Evolutionary conservation across 2,113 vertebrate genomes (phyloP).

Genomic region (Cromileptes altivelis): DNA sequence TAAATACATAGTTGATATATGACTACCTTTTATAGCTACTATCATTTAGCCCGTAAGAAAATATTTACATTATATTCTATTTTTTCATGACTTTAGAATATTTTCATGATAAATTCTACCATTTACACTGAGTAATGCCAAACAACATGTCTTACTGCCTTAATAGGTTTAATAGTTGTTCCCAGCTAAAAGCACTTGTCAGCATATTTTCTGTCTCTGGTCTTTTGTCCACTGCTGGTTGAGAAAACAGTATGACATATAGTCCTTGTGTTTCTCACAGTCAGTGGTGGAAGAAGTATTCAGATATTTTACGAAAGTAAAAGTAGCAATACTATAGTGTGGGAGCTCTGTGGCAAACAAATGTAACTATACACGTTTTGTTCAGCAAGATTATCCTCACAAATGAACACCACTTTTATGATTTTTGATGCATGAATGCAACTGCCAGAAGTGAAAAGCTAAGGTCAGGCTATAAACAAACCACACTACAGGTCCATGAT

Average conservation of each 20-base stretch:
- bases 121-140: background rate
- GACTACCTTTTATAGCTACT: too few relatives aligned
- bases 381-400: too few relatives aligned
- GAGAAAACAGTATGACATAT: background rate
- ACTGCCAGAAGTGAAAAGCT: too few relatives aligned
- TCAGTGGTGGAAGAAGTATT: too few relatives aligned
- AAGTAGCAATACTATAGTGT: too few relatives aligned
- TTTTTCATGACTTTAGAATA: background rate
- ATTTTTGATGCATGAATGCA: too few relatives aligned
- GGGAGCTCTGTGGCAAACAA: too few relatives aligned
- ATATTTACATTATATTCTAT: background rate
- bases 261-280: background rate
- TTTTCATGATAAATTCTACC: background rate
- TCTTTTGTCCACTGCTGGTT: background rate
- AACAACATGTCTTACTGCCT: background rate
- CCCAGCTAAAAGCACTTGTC: background rate
- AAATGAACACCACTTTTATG: too few relatives aligned
- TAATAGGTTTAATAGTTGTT: background rate
- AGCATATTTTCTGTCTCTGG: background rate
- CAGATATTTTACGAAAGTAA: too few relatives aligned
- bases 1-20: background rate
- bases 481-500: too few relatives aligned
- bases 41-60: background rate
- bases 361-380: too few relatives aligned
- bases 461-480: too few relatives aligned